These are phyloP conservation scores for Nomada goodeniana DNA, from an alignment of 2,888 invertebrate species.

Conservation along the genomic window DNA sequence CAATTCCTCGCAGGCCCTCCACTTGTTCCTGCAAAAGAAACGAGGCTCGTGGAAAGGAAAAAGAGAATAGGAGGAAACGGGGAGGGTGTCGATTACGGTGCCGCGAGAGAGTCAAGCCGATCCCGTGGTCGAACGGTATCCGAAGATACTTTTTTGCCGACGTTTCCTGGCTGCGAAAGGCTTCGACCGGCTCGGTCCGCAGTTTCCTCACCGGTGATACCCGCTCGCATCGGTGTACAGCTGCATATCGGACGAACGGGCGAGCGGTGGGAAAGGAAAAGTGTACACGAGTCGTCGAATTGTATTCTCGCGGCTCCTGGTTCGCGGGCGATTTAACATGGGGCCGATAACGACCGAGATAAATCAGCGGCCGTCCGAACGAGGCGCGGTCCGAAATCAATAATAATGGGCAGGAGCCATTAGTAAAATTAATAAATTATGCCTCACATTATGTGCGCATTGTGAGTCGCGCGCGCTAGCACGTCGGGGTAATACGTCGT, in stretches of 20 bases:
- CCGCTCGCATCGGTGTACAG: conserved; percentile 46
- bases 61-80: neutral
- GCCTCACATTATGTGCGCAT: conserved; percentile 84
- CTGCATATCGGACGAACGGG: conserved; percentile 39
- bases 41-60: neutral
- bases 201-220: conserved; percentile 9
- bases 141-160: neutral
- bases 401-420: conserved; percentile 84
- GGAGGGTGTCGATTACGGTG: neutral
- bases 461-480: conserved; percentile 79
- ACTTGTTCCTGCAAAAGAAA: neutral
- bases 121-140: no score
- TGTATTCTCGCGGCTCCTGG: conserved; percentile 75
- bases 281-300: conserved; percentile 70
- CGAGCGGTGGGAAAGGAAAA: conserved; percentile 69
- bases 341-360: conserved; percentile 83
- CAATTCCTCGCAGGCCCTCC: conserved; percentile 4
- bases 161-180: neutral
- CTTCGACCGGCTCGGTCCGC: conserved; percentile 2
- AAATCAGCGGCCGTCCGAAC: conserved; percentile 82
- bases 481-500: conserved; percentile 82
- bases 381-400: conserved; percentile 82
- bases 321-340: conserved; percentile 80
- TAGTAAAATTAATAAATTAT: conserved; percentile 85
- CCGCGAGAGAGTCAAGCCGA: no score